Percentiles rank a stretch among this genome's conserved stretches.
Conservation (phyloP, 2,797 vertebrate species). For the Atherinosoma microstoma region DNA sequence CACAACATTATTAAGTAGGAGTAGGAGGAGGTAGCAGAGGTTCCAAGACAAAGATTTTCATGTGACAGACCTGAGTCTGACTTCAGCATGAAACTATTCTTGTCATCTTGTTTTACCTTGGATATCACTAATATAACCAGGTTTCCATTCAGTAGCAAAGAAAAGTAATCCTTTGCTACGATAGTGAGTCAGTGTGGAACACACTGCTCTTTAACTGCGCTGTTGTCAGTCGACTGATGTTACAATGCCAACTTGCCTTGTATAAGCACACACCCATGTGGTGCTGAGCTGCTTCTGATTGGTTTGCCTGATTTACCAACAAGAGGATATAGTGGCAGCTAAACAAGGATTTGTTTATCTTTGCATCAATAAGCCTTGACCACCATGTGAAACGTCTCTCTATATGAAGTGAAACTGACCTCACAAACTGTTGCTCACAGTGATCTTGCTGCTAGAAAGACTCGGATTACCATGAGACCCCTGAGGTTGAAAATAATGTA, state of each 20-base stretch:
- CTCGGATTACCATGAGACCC: slow-evolving; percentile 21
- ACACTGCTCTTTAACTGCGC: too few species aligned
- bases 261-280: neutral
- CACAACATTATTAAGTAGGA: too few species aligned
- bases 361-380: neutral
- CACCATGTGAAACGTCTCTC: neutral
- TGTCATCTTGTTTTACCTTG: too few species aligned
- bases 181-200: neutral
- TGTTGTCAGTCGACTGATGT: neutral
- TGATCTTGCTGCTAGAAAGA: slow-evolving; percentile 14
- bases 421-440: slow-evolving; percentile 1
- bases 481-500: slow-evolving; percentile 16
- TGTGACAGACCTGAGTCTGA: too few species aligned
- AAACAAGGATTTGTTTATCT: neutral
- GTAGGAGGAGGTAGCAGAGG: too few species aligned
- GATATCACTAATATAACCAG: too few species aligned
- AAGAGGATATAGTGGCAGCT: neutral
- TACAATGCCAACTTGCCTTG: neutral
- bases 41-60: too few species aligned
- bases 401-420: slow-evolving; percentile 4
- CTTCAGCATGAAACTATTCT: too few species aligned
- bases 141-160: too few species aligned
- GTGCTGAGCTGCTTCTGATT: neutral
- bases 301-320: neutral
- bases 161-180: too few species aligned